Evolutionary conservation across 37 sponge, comb jelly and placozoan genomes (phyloP).

Genomic region (Ephydatia muelleri): DNA sequence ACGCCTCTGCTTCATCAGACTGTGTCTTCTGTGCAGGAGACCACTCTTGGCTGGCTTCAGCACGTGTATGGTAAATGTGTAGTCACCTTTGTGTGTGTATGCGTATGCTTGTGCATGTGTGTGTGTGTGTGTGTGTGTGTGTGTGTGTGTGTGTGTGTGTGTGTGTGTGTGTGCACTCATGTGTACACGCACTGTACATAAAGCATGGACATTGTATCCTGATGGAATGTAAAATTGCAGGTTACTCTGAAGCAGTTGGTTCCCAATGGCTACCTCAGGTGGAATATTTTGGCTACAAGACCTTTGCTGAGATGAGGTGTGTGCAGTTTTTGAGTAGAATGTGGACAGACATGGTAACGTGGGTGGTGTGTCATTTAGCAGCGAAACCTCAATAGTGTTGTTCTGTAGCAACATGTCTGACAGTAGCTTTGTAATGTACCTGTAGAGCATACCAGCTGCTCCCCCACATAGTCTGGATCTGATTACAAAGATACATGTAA

Average conservation of each 20-base stretch:
- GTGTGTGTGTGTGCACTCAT: not conserved
- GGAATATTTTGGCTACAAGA: slow-evolving; percentile 40
- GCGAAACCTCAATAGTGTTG: too few species aligned
- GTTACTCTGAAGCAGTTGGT: not conserved
- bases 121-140: not conserved
- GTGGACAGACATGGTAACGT: too few species aligned
- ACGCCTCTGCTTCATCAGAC: slow-evolving; percentile 20
- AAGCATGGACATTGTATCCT: not conserved
- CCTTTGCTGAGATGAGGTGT: slow-evolving; percentile 68
- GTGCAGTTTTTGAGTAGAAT: too few species aligned
- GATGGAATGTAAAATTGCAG: not conserved
- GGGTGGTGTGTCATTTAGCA: too few species aligned
- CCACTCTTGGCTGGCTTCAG: slow-evolving; percentile 36
- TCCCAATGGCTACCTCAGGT: slow-evolving; percentile 47
- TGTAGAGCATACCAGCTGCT: too few species aligned
- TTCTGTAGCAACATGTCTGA: too few species aligned
- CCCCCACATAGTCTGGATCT: too few species aligned
- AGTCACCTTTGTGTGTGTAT: too few species aligned
- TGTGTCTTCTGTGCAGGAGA: slow-evolving; percentile 12
- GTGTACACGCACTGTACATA: not conserved
- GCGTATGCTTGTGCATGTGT: not conserved
- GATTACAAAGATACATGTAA: too few species aligned
- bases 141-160: not conserved
- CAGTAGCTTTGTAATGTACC: too few species aligned
- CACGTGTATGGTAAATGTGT: slow-evolving; percentile 33